phyloP scores from a whole-genome alignment of 2,888 invertebrate genomes.

The Aphodius sticticus region DNA sequence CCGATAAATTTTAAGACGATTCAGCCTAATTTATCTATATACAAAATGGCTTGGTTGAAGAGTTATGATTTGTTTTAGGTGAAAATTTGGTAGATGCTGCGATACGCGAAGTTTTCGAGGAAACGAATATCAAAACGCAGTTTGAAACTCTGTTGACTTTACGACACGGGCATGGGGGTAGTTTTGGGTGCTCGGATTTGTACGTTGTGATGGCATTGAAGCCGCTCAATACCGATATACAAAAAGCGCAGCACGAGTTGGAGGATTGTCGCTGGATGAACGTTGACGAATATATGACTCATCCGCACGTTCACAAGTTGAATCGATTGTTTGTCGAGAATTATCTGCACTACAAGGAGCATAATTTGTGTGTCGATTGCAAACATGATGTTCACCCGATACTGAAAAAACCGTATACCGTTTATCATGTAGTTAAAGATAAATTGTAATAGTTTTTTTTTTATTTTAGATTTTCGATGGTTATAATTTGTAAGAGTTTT shows the following conservation, averaged over 20 bases:
- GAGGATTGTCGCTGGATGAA: conserved; percentile 84
- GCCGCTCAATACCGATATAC: conserved; percentile 70
- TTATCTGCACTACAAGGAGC: conserved; percentile 70
- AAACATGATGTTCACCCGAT: conserved; percentile 62
- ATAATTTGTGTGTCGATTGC: conserved; percentile 68
- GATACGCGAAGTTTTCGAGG: conserved; percentile 87
- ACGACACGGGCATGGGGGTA: conserved; percentile 78
- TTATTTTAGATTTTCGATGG: neutral
- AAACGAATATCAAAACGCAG: conserved; percentile 82
- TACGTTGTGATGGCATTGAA: conserved; percentile 80
- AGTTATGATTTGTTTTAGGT: conserved; percentile 62
- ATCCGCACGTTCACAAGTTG: conserved; percentile 76
- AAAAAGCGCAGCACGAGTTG: conserved; percentile 80
- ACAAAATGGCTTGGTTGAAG: neutral
- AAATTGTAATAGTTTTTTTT: conserved; percentile 16
- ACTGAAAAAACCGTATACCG: conserved; percentile 60
- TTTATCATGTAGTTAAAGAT: conserved; percentile 52
- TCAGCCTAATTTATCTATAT: too few species aligned
- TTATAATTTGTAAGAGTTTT: neutral
- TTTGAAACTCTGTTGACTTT: conserved; percentile 81
- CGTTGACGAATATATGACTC: conserved; percentile 72
- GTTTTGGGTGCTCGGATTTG: conserved; percentile 86
- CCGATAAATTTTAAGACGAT: too few species aligned
- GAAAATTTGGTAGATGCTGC: conserved; percentile 86
- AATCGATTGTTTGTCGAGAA: conserved; percentile 74